Conservation (phyloP, 2,797 vertebrate species). For the Tokudaia muenninki region DNA sequence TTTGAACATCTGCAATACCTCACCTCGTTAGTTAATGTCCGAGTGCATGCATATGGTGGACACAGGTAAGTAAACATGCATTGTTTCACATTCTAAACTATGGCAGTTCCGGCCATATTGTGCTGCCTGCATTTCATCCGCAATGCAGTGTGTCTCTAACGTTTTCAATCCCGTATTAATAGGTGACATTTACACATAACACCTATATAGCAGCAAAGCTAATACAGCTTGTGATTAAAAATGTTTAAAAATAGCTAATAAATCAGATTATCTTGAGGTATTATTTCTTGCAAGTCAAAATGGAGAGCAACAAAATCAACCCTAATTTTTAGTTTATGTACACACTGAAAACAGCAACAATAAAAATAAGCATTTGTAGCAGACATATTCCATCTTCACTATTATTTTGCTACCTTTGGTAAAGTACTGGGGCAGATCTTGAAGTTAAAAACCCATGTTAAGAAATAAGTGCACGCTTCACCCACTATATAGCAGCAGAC, state of each 20-base stretch:
- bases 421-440: slow-evolving; percentile 96
- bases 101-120: slow-evolving; percentile 93
- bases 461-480: slow-evolving; percentile 97
- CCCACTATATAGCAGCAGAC: slow-evolving; percentile 96
- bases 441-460: slow-evolving; percentile 94
- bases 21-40: slow-evolving; percentile 91
- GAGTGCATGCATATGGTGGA: slow-evolving; percentile 96
- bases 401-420: slow-evolving; percentile 98
- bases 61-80: slow-evolving; percentile 96
- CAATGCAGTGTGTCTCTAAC: slow-evolving; percentile 92
- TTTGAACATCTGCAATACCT: slow-evolving; percentile 92
- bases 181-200: slow-evolving; percentile 96
- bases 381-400: slow-evolving; percentile 94
- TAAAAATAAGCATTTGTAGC: slow-evolving; percentile 94
- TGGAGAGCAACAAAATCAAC: slow-evolving; percentile 95
- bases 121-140: slow-evolving; percentile 95
- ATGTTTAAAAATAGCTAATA: slow-evolving; percentile 96
- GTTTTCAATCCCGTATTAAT: slow-evolving; percentile 94
- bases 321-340: slow-evolving; percentile 92
- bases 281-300: slow-evolving; percentile 96
- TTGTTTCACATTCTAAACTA: slow-evolving; percentile 95
- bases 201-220: slow-evolving; percentile 99
- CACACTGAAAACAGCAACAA: slow-evolving; percentile 94
- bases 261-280: slow-evolving; percentile 98
- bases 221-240: slow-evolving; percentile 98